These are phyloP conservation scores for Manacus vitellinus DNA, from an alignment of 2,113 vertebrate genomes.

Conservation along the genomic window DNA sequence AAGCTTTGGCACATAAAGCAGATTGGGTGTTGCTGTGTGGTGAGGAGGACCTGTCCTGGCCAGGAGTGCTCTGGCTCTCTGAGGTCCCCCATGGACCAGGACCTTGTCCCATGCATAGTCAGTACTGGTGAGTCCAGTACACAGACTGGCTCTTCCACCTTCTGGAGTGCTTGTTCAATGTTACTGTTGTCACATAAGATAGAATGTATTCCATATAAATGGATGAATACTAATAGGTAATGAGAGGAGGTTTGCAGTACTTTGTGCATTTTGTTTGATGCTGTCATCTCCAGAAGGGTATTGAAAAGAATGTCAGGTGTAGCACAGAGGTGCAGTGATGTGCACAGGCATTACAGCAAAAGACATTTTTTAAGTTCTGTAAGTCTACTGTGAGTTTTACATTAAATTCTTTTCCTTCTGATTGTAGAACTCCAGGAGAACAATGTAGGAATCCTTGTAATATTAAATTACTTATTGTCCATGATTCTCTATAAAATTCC, in stretches of 20 bases:
- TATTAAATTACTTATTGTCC: neutral
- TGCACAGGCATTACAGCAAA: neutral
- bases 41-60: neutral
- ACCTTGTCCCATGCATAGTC: rapidly evolving
- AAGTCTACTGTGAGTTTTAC: neutral
- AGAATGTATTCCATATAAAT: neutral
- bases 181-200: neutral
- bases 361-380: neutral
- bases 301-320: neutral
- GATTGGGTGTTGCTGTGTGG: neutral
- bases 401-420: neutral
- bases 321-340: neutral
- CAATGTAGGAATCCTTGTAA: neutral
- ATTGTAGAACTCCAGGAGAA: neutral
- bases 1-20: neutral
- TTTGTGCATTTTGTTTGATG: neutral
- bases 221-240: neutral
- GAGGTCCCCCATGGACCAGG: neutral
- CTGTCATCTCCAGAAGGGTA: neutral
- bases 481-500: neutral
- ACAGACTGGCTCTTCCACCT: neutral
- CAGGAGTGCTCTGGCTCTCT: neutral
- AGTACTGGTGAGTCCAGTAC: neutral
- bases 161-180: neutral
- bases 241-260: neutral